A percentile compares a stretch with the other conserved stretches of the same genome.
phyloP scores from a whole-genome alignment of 2,888 invertebrate species.

The Orchesellides sinensis region DNA sequence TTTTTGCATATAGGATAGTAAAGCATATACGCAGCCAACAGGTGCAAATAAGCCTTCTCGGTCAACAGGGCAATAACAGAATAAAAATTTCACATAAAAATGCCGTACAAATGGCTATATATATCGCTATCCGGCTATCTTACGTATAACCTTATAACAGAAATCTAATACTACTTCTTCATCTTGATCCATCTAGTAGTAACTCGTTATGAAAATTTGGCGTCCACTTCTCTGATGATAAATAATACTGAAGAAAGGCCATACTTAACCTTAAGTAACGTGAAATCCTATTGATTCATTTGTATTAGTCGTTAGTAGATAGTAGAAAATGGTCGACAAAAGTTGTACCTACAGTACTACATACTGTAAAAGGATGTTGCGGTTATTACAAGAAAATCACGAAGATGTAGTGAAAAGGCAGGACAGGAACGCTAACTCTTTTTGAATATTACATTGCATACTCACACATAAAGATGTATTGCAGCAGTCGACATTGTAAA shows the following conservation, averaged over 20 bases:
- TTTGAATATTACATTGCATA: too few relatives aligned
- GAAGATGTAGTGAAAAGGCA: conserved; percentile 9
- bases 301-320: not conserved
- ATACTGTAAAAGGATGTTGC: not conserved
- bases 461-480: too few relatives aligned
- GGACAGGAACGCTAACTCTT: not conserved
- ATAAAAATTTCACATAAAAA: conserved; percentile 25
- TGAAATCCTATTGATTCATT: conserved; percentile 7
- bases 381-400: not conserved
- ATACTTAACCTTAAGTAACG: not conserved
- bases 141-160: not conserved
- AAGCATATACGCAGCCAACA: not conserved
- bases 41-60: conserved; percentile 9
- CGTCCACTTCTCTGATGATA: conserved; percentile 1
- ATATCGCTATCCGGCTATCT: too few relatives aligned
- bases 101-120: too few relatives aligned
- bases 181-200: too few relatives aligned
- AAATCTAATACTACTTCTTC: too few relatives aligned
- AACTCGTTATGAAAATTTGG: conserved; percentile 26
- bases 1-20: not conserved
- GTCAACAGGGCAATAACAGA: conserved; percentile 45
- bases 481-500: too few relatives aligned
- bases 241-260: not conserved
- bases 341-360: not conserved
- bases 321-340: conserved; percentile 4